These are phyloP conservation scores for Ataeniobius toweri DNA, from an alignment of 2,797 vertebrate species.

Conservation along the genomic window DNA sequence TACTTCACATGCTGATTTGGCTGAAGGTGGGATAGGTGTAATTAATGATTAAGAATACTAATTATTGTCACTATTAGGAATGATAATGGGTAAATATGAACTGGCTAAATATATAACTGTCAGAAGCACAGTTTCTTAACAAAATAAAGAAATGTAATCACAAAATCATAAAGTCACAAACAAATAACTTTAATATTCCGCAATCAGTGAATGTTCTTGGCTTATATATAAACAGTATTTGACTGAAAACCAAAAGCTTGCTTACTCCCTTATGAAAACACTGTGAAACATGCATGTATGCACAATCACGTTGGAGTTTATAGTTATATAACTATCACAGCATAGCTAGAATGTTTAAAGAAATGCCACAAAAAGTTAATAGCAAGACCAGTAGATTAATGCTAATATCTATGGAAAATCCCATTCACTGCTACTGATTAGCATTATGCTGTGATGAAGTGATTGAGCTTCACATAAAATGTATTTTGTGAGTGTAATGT, in stretches of 20 bases:
- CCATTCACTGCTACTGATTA: no score
- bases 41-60: neutral
- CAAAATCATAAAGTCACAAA: neutral
- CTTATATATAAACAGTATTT: neutral
- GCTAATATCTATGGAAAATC: no score
- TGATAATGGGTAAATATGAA: no score
- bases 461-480: no score
- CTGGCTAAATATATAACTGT: neutral
- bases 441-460: no score
- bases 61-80: neutral
- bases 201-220: neutral
- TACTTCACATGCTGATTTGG: neutral
- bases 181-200: neutral
- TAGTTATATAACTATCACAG: neutral
- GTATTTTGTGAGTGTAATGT: no score
- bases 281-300: neutral
- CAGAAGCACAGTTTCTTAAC: neutral
- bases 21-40: neutral
- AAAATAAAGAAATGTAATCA: neutral
- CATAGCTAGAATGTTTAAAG: neutral
- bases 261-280: neutral
- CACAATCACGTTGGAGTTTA: neutral
- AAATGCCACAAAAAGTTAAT: no score
- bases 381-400: no score
- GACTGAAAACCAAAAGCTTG: neutral